Evolutionary conservation across 2,113 vertebrate species (phyloP).

Genomic region (Panthera leo): DNA sequence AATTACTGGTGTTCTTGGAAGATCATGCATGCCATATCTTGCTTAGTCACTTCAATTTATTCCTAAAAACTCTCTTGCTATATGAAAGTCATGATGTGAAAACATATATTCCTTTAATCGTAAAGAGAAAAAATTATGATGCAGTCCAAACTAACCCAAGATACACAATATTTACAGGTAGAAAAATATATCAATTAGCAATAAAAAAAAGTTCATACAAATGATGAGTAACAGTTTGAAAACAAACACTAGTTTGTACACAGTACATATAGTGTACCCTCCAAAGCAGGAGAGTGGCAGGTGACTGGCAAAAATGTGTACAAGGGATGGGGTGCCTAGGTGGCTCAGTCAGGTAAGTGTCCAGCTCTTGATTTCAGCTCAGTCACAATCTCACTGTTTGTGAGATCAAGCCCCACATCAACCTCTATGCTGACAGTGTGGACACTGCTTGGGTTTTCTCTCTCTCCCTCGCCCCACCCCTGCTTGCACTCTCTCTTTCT

Average conservation of each 20-base stretch:
- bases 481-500: too few relatives aligned
- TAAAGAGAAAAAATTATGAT: slow-evolving; percentile 14
- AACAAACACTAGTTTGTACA: neutral
- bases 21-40: neutral
- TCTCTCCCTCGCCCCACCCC: too few relatives aligned
- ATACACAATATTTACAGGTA: neutral
- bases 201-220: neutral
- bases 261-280: neutral
- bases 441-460: too few relatives aligned
- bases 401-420: too few relatives aligned
- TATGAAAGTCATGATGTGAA: neutral
- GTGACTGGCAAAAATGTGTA: neutral
- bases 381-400: too few relatives aligned
- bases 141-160: neutral
- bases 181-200: neutral
- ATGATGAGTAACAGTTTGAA: neutral
- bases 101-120: slow-evolving; percentile 28
- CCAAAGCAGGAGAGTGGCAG: neutral
- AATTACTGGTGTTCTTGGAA: neutral
- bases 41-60: neutral
- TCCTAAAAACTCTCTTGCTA: neutral
- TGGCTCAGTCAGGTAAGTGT: too few relatives aligned
- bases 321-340: neutral
- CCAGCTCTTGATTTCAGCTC: too few relatives aligned
- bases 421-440: too few relatives aligned